Conservation (phyloP, 2,113 vertebrate genomes). For the Onychostruthus taczanowskii region DNA sequence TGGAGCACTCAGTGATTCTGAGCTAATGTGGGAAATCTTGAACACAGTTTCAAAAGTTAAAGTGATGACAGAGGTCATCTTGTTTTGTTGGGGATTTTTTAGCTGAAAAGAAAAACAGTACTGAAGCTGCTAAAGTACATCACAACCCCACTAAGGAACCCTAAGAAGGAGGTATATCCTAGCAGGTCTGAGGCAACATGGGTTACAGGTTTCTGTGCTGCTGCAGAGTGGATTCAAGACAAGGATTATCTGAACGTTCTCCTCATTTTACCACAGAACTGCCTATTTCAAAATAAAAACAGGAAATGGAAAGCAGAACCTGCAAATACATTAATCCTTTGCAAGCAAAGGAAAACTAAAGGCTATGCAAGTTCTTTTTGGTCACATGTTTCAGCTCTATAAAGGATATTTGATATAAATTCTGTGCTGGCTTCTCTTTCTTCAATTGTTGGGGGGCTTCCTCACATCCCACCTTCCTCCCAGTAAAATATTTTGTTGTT, state of each 20-base stretch:
- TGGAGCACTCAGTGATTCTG: background rate
- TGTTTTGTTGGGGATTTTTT: background rate
- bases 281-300: conserved; percentile 23
- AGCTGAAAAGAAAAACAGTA: background rate
- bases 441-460: background rate
- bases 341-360: background rate
- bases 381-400: background rate
- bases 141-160: background rate
- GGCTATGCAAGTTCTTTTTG: background rate
- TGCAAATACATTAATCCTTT: background rate
- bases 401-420: background rate
- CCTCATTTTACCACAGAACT: background rate
- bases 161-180: background rate
- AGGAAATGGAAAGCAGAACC: conserved; percentile 52
- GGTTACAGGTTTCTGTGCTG: background rate
- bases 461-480: background rate
- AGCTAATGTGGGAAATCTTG: background rate
- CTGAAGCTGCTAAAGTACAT: background rate
- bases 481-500: background rate
- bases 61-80: background rate
- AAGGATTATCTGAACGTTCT: background rate
- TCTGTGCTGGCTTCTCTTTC: background rate
- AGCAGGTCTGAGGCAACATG: background rate
- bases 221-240: background rate
- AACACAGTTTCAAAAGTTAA: background rate